phyloP scores from a whole-genome alignment of 1,140 invertebrate species.

The Macrosteles quadrilineatus region DNA sequence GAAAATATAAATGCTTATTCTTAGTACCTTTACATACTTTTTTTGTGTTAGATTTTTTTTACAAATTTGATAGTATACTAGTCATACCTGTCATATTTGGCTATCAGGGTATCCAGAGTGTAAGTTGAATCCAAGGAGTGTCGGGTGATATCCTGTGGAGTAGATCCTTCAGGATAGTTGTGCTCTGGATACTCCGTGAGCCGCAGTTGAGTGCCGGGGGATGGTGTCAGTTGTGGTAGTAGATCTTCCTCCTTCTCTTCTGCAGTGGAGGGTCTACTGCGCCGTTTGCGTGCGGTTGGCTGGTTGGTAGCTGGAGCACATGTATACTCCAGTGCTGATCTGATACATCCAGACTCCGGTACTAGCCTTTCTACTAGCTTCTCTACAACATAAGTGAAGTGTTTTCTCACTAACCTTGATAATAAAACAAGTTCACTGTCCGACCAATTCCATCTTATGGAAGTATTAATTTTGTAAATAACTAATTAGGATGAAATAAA shows the following conservation, averaged over 20 bases:
- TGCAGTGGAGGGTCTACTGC: constrained; percentile 50
- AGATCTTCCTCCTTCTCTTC: constrained; percentile 69
- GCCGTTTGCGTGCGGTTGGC: constrained; percentile 43
- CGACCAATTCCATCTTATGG: too few relatives aligned
- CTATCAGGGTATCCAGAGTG: constrained; percentile 67
- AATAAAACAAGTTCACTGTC: too few relatives aligned
- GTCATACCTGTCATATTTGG: constrained; percentile 41
- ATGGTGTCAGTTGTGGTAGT: constrained; percentile 79
- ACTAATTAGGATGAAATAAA: too few relatives aligned
- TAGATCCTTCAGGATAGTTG: constrained; percentile 73
- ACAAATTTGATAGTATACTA: too few relatives aligned
- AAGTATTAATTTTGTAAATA: too few relatives aligned
- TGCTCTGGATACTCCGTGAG: constrained; percentile 77
- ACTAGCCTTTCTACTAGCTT: constrained; percentile 56
- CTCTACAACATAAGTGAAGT: too few relatives aligned
- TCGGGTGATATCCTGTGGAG: constrained; percentile 80
- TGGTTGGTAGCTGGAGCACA: constrained; percentile 45
- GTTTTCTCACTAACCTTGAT: too few relatives aligned
- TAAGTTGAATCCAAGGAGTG: constrained; percentile 85
- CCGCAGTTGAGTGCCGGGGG: constrained; percentile 74
- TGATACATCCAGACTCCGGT: constrained; percentile 62
- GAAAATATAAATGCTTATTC: too few relatives aligned
- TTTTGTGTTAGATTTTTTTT: too few relatives aligned
- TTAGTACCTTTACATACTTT: too few relatives aligned
- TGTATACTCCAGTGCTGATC: constrained; percentile 70